phyloP scores from a whole-genome alignment of 2,888 invertebrate genomes.

The Campopleginae sp. region DNA sequence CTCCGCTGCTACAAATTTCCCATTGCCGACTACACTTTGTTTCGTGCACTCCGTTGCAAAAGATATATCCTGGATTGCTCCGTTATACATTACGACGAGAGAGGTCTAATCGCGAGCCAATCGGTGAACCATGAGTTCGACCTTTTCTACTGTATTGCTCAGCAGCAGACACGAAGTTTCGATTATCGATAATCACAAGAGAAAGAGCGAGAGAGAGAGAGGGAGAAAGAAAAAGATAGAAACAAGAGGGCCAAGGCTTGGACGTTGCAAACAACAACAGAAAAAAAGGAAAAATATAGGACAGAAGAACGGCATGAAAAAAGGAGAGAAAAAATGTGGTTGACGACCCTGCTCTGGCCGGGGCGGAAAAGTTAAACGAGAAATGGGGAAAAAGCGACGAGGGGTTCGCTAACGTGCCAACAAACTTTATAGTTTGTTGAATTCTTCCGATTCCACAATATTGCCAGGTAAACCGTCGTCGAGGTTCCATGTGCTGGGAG shows the following conservation, averaged over 20 bases:
- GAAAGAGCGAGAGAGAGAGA: constrained; percentile 21
- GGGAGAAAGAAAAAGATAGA: constrained; percentile 8
- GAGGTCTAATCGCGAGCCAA: constrained; percentile 63
- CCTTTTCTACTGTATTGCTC: constrained; percentile 56
- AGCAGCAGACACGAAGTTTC: constrained; percentile 64
- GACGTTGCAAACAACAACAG: constrained; percentile 8
- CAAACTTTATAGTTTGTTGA: constrained; percentile 67
- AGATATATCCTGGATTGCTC: constrained; percentile 26
- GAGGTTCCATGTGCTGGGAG: constrained; percentile 22
- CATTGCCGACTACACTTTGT: constrained; percentile 56
- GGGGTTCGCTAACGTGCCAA: constrained; percentile 57
- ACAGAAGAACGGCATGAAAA: constrained; percentile 8
- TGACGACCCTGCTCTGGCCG: constrained; percentile 51
- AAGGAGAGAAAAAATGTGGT: constrained; percentile 44
- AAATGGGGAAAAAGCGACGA: constrained; percentile 36
- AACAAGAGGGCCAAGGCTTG: constrained; percentile 8
- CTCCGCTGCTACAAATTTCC: constrained; percentile 45
- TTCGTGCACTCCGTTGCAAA: constrained; percentile 52
- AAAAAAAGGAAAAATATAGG: constrained; percentile 26
- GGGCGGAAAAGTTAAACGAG: constrained; percentile 59
- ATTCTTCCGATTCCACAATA: constrained; percentile 64
- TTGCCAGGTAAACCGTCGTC: constrained; percentile 54
- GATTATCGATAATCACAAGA: constrained; percentile 68
- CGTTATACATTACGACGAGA: constrained; percentile 52
- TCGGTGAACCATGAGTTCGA: constrained; percentile 60